Evolutionary conservation across 1,140 invertebrate species (phyloP), one percentile per base, ranked within the genome.

Genomic region (Sycophaga agraensis): DNA sequence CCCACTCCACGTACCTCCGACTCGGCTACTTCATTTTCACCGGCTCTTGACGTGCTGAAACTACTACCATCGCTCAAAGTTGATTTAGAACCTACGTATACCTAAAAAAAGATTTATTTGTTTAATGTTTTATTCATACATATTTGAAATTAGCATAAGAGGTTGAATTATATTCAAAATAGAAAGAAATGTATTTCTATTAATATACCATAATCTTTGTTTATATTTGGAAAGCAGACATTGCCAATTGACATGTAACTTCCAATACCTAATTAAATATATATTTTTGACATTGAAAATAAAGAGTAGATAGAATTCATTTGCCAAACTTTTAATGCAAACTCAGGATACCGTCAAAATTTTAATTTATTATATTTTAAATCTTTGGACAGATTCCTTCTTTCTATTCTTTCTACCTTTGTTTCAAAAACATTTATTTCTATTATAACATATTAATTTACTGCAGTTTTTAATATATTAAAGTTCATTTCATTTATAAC

Each of bases 61-160:
- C 70, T 80, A 64, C 74, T 68, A 68, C 77, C 76, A 68, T 80
- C 76, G 48, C 67, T 69, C 68, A 76, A 62, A 24, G 76, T 74
- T 40, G 77, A 77, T 66, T 77, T 80, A 37, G 77, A 74, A 70
- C 77, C 77, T 74, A 81, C 79, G 68, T 79, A 81, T 39, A 80
- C 76, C 77, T 81, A 68, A 66, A 73, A 70, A 59, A 24, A 63
- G 51, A n/a, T n/a, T n/a, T n/a, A n/a, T n/a, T n/a, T n/a, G n/a
- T n/a, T n/a, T n/a, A n/a, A n/a, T n/a, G n/a, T n/a, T n/a, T n/a
- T n/a, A n/a, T n/a, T n/a, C n/a, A n/a, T n/a, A n/a, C n/a, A n/a
- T n/a, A n/a, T n/a, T n/a, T n/a, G n/a, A 6, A 22, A 43, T 12
- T 43, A 39, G 9, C 9, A 49, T 31, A 6, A 14, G 26, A 21